Evolutionary conservation across 2,113 vertebrate species (phyloP).

Genomic region (Eubucco bourcierii): DNA sequence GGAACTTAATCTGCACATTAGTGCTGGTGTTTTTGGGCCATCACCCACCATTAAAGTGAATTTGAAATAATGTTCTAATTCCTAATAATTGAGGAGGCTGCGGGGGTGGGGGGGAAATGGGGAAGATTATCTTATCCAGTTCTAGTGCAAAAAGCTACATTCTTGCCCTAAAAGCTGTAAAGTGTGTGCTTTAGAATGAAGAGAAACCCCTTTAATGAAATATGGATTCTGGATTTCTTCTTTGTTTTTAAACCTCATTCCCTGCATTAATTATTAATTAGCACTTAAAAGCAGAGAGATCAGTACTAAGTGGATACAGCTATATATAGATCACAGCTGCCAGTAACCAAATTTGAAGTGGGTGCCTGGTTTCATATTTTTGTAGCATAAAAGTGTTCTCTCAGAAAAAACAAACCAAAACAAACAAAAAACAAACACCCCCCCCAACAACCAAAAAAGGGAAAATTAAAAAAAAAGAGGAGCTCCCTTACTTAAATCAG

Average conservation of each 20-base stretch:
- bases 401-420: background rate
- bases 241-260: conserved; percentile 29
- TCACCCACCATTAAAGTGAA: background rate
- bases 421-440: too few relatives aligned
- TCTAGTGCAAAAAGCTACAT: background rate
- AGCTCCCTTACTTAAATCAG: conserved; percentile 1
- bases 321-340: conserved; percentile 61
- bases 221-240: background rate
- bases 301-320: background rate
- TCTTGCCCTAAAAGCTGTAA: background rate
- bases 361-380: conserved; percentile 27
- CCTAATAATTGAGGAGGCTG: background rate
- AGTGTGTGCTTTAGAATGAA: background rate
- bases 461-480: background rate
- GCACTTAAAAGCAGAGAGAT: background rate
- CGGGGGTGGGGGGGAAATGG: too few relatives aligned
- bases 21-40: background rate
- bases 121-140: background rate
- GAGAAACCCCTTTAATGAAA: background rate
- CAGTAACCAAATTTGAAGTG: conserved; percentile 45
- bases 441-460: background rate
- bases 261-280: conserved; percentile 47
- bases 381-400: background rate
- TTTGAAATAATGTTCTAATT: background rate
- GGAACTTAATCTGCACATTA: conserved; percentile 4